phyloP scores from a whole-genome alignment of 2,113 vertebrate species.

The Pluvianellus socialis region DNA sequence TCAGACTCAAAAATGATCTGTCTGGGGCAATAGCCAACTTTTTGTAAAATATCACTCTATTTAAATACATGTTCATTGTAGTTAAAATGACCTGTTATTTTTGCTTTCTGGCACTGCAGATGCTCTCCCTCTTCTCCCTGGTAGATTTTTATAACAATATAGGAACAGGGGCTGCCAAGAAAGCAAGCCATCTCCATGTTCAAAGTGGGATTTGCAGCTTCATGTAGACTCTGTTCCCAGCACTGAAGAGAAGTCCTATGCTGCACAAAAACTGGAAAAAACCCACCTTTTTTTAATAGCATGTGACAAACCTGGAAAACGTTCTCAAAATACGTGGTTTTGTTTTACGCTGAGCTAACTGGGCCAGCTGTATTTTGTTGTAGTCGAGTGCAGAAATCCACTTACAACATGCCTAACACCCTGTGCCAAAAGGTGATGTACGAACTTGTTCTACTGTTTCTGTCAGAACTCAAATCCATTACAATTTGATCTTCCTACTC shows the following conservation, averaged over 20 bases:
- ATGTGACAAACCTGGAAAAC: not conserved
- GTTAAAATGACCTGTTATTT: slow-evolving; percentile 17
- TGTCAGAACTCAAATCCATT: not conserved
- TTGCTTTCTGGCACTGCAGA: not conserved
- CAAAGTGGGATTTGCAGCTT: not conserved
- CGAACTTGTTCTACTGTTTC: not conserved
- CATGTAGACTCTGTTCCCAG: not conserved
- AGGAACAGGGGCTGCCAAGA: not conserved
- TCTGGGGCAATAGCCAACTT: slow-evolving; percentile 37
- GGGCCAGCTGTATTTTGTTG: not conserved
- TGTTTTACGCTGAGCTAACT: not conserved
- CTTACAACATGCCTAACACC: not conserved
- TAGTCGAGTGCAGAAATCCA: not conserved
- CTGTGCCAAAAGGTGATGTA: not conserved
- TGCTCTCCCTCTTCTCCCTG: not conserved
- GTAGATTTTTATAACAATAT: not conserved
- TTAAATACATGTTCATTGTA: not conserved
- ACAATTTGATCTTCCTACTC: not conserved
- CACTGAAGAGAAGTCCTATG: not conserved
- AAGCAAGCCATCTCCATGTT: not conserved
- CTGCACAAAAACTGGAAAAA: not conserved
- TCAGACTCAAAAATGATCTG: slow-evolving; percentile 1
- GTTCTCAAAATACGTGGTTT: not conserved
- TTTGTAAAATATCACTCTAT: not conserved
- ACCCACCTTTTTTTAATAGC: not conserved